These are phyloP conservation scores for Thermophis baileyi DNA, from an alignment of 2,113 vertebrate genomes.

Conservation along the genomic window DNA sequence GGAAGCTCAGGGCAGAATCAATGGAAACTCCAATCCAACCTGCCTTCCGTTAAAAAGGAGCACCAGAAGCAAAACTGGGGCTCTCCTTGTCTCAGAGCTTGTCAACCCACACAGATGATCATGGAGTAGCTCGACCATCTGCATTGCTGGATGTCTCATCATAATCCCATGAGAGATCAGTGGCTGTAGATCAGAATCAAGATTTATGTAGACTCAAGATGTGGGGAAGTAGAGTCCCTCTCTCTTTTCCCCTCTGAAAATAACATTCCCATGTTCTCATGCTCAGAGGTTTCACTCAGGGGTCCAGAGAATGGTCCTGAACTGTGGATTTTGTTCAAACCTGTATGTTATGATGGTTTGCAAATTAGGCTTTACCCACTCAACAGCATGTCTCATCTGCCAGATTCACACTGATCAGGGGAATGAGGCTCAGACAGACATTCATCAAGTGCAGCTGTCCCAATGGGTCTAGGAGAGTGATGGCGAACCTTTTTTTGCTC, in stretches of 20 bases:
- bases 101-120: neutral
- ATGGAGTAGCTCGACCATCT: neutral
- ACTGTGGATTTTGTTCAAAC: neutral
- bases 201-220: neutral
- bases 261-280: neutral
- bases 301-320: neutral
- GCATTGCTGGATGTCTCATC: neutral
- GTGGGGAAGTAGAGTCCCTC: neutral
- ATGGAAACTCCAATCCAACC: neutral
- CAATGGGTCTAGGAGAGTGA: neutral
- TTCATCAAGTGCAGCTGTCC: neutral
- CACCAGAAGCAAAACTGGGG: neutral
- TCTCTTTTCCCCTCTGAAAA: neutral
- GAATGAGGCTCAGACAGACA: neutral
- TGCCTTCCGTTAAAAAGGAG: neutral
- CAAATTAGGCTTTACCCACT: neutral
- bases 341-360: neutral
- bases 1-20: neutral
- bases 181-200: neutral
- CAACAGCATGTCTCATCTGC: neutral
- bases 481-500: too few relatives aligned
- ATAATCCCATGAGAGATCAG: neutral
- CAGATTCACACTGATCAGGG: neutral
- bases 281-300: neutral
- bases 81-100: neutral